These are phyloP conservation scores for Alosa sapidissima DNA, from an alignment of 2,797 vertebrate genomes.

Conservation along the genomic window DNA sequence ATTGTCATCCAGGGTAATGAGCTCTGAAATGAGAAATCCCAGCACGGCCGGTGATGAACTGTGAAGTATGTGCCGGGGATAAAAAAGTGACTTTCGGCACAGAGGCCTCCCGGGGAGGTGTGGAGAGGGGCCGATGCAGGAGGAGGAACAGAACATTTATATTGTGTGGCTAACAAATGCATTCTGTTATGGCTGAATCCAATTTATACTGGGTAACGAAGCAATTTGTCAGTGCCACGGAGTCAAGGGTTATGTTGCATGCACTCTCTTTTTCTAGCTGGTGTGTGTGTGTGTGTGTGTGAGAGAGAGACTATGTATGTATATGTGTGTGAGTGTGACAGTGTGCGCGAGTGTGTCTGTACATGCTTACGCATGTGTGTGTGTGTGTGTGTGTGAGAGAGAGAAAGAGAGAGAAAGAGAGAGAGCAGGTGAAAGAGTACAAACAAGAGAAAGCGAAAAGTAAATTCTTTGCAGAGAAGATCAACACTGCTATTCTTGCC, in stretches of 20 bases:
- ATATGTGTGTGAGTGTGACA: neutral
- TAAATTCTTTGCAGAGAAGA: neutral
- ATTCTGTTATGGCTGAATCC: conserved; percentile 43
- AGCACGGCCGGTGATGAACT: conserved; percentile 37
- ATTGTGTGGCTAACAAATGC: conserved; percentile 8
- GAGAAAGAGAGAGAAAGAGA: neutral
- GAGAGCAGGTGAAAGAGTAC: neutral
- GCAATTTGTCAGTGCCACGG: conserved; percentile 45
- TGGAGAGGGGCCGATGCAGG: neutral
- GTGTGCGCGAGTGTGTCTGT: neutral
- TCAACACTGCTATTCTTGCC: neutral
- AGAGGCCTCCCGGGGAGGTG: neutral
- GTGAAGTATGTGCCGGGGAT: conserved; percentile 53
- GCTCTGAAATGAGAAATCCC: conserved; percentile 58
- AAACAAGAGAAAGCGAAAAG: neutral
- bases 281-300: neutral
- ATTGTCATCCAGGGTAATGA: conserved; percentile 60
- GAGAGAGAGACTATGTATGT: neutral
- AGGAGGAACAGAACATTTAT: neutral
- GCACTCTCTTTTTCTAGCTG: neutral
- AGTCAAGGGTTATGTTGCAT: conserved; percentile 14
- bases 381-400: conserved; percentile 2
- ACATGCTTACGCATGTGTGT: neutral
- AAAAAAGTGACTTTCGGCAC: conserved; percentile 40
- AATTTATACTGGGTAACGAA: conserved; percentile 46